Evolutionary conservation across 2,888 invertebrate genomes (phyloP), one percentile per base, ranked within the genome.

Genomic region (Ashinkailepas kermadecensis): DNA sequence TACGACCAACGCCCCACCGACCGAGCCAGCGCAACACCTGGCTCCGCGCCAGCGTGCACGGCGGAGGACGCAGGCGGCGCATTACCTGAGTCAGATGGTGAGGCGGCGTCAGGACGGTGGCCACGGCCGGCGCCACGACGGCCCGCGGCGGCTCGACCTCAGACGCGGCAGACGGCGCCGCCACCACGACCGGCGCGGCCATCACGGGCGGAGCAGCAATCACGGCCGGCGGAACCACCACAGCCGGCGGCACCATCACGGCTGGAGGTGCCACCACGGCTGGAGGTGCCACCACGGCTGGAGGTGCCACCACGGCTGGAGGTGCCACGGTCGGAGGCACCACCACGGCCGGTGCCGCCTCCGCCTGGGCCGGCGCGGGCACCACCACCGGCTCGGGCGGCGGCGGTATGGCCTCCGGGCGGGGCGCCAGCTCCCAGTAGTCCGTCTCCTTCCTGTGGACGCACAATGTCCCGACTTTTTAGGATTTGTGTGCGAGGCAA

Each of bases 401-500:
- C 56, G 78, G 21, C 56, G 54, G 23, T 21, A 18, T n/a, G 7
- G 78, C 78, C 78, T 6, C 67, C 23, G 12, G 56, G 9, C 78
- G 78, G n/a, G 78, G 58, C n/a, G 25, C 78, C 78, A 78, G n/a
- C 78, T 78, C 58, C 78, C 78, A 78, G 78, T 78, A 78, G 78
- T 78, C 78, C 12, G 78, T 78, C 78, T 78, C 78, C n/a, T 78
- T 78, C 58, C 78, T 78, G 58, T 8, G 15, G 23, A 6, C 21
- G 12, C n/a, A 57, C 65, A 67, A 21, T 11, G 18, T 15, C 65
- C 39, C 39, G 39, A 39, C 39, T 39, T 4, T 39, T 39, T 4
- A 39, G 39, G 39, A 39, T 39, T 39, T 39, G 1, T 1, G 39
- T 39, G 39, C 39, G 39, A 39, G 39, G 39, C 1, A 39, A 39